Evolutionary conservation across 2,888 invertebrate species (phyloP).

Genomic region (Xanthia icteritia): DNA sequence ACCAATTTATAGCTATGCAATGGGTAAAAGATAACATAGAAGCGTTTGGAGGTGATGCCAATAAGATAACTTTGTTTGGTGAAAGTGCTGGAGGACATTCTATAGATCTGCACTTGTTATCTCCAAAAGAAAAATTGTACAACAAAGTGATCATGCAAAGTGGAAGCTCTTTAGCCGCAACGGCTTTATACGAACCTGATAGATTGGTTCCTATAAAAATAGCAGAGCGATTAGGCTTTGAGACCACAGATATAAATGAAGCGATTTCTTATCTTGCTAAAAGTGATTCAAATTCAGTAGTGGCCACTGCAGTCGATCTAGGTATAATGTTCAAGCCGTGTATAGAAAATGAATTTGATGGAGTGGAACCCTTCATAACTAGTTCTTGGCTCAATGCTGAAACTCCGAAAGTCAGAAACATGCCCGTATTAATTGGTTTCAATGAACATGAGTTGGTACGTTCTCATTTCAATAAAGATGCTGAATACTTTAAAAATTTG

Average conservation of each 20-base stretch:
- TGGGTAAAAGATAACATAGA: constrained; percentile 79
- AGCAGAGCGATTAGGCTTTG: constrained; percentile 70
- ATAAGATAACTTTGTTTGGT: constrained; percentile 77
- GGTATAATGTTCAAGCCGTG: constrained; percentile 73
- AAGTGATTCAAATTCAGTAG: constrained; percentile 65
- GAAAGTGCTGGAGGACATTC: constrained; percentile 76
- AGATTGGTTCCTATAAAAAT: constrained; percentile 70
- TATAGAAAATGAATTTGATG: constrained; percentile 74
- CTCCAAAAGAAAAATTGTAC: constrained; percentile 71
- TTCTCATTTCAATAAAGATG: constrained; percentile 49
- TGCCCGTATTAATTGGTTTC: constrained; percentile 77
- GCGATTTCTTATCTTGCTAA: constrained; percentile 72
- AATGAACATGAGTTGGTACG: constrained; percentile 72
- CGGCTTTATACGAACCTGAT: constrained; percentile 68
- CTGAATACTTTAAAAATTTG: constrained; percentile 64
- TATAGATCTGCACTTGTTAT: constrained; percentile 75
- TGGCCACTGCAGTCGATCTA: constrained; percentile 65
- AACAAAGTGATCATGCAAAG: constrained; percentile 76
- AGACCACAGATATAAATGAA: constrained; percentile 62
- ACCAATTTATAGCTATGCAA: constrained; percentile 75
- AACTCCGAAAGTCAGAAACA: constrained; percentile 70
- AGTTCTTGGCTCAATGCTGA: constrained; percentile 70
- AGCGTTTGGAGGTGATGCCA: constrained; percentile 78
- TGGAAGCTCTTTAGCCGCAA: constrained; percentile 70
- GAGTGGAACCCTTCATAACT: constrained; percentile 73